A percentile compares a stretch with the other conserved stretches of the same genome.
Evolutionary conservation across 1,140 invertebrate species (phyloP).

Genomic region (Limonius californicus): DNA sequence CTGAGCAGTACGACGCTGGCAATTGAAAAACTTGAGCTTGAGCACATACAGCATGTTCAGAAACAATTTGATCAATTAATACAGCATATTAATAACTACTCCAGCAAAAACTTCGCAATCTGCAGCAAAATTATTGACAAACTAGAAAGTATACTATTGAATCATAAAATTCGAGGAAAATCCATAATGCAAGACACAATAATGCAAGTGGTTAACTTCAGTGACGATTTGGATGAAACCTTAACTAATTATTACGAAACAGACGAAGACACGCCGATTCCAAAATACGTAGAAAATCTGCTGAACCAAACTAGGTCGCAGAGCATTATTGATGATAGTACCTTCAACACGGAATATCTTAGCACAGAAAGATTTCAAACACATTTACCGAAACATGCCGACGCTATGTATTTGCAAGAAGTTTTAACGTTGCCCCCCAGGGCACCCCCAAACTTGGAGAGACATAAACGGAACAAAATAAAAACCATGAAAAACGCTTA

Average conservation of each 20-base stretch:
- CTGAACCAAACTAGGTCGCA: neutral
- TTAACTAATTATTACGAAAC: neutral
- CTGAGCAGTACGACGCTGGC: too few species aligned
- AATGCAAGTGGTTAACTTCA: neutral
- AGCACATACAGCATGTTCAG: constrained; percentile 26
- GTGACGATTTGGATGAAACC: neutral
- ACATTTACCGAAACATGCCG: neutral
- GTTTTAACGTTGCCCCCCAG: neutral
- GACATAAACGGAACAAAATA: neutral
- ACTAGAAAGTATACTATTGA: constrained; percentile 30
- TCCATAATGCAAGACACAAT: constrained; percentile 20
- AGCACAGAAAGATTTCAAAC: neutral
- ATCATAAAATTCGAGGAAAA: constrained; percentile 31
- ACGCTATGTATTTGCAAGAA: neutral
- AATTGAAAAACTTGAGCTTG: constrained; percentile 23
- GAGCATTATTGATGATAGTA: neutral
- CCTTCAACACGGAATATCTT: neutral
- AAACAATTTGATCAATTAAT: constrained; percentile 28
- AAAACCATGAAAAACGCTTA: constrained; percentile 22
- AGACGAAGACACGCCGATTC: neutral
- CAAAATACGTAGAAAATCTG: neutral
- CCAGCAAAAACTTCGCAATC: constrained; percentile 24
- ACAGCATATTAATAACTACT: constrained; percentile 23
- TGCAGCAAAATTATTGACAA: constrained; percentile 25
- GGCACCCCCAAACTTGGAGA: neutral